Base-by-base conservation (phyloP, 2,888 invertebrate genomes). In the Epistrophe eligans region DNA sequence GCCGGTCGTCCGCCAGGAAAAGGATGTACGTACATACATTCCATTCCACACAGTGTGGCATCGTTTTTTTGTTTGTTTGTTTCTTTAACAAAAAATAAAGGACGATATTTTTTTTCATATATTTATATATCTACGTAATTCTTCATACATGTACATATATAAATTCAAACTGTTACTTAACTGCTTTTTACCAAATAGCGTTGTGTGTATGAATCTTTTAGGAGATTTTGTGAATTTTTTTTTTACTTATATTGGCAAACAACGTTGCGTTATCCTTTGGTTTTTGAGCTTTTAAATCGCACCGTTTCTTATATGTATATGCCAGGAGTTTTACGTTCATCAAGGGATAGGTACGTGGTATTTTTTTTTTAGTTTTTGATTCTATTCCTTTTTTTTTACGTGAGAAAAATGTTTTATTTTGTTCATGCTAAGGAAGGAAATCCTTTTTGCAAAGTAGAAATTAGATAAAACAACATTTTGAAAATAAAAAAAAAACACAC, bases 161-260 rank as follows among this genome's bases (percentile, higher is more conserved):
- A 55, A 83, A 79, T 85, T 79, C 87, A 87, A 87, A 87, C 83
- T 83, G 83, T 83, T 79, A 83, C 87, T 87, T 87, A 87, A 87
- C 87, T 83, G 83, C 72, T 79, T 87, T 87, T 87, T 87, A 87
- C 83, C 87, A 62, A 58, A 66, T 66, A 71, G 72, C 79, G 79
- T n/a, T 55, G 70, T 70, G 83, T 87, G 79, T 76, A 87, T 83
- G 87, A 83, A 87, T 83, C 83, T 87, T 87, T 87, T 79, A 87
- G 71, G 72, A 87, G 87, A 87, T 87, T 87, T 60, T 67, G 11
- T 66, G 76, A 72, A 79, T 71, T 32, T 71, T 52, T 62, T 57
- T 67, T 48, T 24, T 24, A 11, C 28, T 67, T 66, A 38, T 55
- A 76, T 55, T 70, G 43, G 62, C 66, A 71, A 35, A 79, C 66